Base-by-base conservation (phyloP, 1,140 invertebrate genomes). In the Melanaphis sacchari region DNA sequence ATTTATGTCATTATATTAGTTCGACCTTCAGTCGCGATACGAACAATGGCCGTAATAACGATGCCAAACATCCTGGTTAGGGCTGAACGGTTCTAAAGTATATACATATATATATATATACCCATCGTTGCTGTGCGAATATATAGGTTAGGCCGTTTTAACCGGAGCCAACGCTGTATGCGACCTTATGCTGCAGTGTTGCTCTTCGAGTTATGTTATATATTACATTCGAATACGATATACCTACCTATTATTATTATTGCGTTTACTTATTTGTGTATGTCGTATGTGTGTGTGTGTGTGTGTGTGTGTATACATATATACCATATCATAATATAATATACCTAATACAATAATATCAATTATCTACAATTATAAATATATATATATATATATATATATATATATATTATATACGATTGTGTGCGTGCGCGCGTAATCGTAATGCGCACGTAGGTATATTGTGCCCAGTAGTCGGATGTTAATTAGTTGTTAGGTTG, bases 101-200 rank as follows among this genome's bases (percentile, higher is more conserved):
- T 18, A 9, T 24, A 43, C 26, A 85, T 24, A 43, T 22, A 43
- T 38, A 84, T 38, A 38, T 36, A 41, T 36, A 82, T 82, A 81
- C 31, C 41, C 84, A 41, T 87, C 26, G 38, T 31, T 18, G 40
- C 40, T 7, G 26, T 4, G n/a, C 41, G 43, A 90, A 43, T 49
- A 89, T 88, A 81, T 43, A 93, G 84, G 38, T 87, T 89, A 89
- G 43, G 90, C 38, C 85, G 94, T 94, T 94, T 66, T 18, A 43
- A 66, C 40, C 54, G 90, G 54, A 59, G 46, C 49, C 87, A 89
- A 89, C 6, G 43, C 82, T 11, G 6, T 1, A 1, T 36, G 46
- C n/a, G 46, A 88, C 85, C 85, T 46, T 88, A 88, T 43, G 18
- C 38, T 7, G 38, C 24, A n/a, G 43, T n/a, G 43, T 46, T 18